These are phyloP conservation scores for Misgurnus anguillicaudatus DNA, from an alignment of 2,113 vertebrate genomes.

Conservation along the genomic window DNA sequence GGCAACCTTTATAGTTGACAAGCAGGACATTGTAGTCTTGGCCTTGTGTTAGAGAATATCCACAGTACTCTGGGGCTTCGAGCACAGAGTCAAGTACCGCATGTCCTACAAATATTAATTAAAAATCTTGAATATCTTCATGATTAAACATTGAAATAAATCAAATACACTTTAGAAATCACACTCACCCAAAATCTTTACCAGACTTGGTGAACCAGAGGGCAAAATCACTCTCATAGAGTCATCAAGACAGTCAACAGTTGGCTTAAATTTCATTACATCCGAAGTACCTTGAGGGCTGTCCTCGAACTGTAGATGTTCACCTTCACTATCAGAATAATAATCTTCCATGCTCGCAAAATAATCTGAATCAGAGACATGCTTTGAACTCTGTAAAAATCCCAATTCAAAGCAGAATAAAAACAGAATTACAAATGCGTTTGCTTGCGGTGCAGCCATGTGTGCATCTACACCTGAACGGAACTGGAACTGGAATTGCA, in stretches of 20 bases:
- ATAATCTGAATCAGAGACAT: neutral
- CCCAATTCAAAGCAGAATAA: neutral
- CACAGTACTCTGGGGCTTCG: slow-evolving; percentile 48
- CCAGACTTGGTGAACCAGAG: slow-evolving; percentile 23
- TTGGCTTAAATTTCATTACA: neutral
- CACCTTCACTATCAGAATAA: neutral
- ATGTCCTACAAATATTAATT: slow-evolving; percentile 37
- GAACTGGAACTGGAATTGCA: neutral
- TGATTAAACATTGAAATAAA: neutral
- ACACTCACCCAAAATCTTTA: slow-evolving; percentile 62
- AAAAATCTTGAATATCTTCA: neutral
- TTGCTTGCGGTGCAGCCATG: neutral
- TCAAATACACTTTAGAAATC: no score
- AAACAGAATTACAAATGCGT: neutral
- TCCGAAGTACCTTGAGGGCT: neutral
- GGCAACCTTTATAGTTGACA: slow-evolving; percentile 64
- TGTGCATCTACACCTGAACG: neutral
- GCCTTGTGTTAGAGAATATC: slow-evolving; percentile 47
- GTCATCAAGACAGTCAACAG: slow-evolving; percentile 17
- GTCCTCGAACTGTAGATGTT: neutral
- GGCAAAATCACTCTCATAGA: slow-evolving; percentile 49
- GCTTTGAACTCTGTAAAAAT: neutral
- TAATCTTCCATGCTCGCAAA: neutral
- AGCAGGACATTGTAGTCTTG: slow-evolving; percentile 35
- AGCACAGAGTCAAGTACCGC: slow-evolving; percentile 22